Conservation (phyloP, 2,797 vertebrate species). For the Meriones psammophilus region DNA sequence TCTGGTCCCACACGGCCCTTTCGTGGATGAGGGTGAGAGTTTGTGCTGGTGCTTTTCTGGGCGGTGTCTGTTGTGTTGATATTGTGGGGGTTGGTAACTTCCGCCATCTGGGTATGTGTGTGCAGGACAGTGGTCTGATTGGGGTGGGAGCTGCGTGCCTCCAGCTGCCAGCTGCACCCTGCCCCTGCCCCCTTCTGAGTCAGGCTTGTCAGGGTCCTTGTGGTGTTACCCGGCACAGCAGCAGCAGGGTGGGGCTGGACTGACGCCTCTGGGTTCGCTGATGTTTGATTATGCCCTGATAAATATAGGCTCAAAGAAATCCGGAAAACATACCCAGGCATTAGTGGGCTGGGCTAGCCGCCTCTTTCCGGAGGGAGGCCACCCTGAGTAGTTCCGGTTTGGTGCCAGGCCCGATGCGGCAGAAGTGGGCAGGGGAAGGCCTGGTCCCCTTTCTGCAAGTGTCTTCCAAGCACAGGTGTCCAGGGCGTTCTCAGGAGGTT, state of each 20-base stretch:
- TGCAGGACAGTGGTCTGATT: background rate
- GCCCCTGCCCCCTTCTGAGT: background rate
- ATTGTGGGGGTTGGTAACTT: background rate
- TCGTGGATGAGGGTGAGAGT: too few species aligned
- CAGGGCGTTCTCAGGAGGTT: background rate
- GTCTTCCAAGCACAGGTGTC: background rate
- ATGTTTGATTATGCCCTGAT: background rate
- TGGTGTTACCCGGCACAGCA: background rate
- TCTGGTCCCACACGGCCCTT: too few species aligned
- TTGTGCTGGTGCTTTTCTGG: background rate
- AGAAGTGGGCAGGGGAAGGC: background rate
- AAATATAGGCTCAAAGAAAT: background rate
- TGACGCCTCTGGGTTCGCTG: background rate
- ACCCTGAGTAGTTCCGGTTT: background rate
- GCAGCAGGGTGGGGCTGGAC: background rate
- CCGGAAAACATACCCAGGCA: background rate
- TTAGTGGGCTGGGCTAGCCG: background rate
- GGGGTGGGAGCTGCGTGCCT: background rate
- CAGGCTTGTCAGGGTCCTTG: background rate
- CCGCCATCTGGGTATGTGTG: background rate
- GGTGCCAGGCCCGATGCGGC: too few species aligned
- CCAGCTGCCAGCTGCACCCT: background rate
- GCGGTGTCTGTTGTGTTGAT: rapidly evolving
- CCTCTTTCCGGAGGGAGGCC: background rate
- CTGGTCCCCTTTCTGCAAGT: background rate